phyloP scores from a whole-genome alignment of 2,797 vertebrate genomes.

The Euthynnus affinis region DNA sequence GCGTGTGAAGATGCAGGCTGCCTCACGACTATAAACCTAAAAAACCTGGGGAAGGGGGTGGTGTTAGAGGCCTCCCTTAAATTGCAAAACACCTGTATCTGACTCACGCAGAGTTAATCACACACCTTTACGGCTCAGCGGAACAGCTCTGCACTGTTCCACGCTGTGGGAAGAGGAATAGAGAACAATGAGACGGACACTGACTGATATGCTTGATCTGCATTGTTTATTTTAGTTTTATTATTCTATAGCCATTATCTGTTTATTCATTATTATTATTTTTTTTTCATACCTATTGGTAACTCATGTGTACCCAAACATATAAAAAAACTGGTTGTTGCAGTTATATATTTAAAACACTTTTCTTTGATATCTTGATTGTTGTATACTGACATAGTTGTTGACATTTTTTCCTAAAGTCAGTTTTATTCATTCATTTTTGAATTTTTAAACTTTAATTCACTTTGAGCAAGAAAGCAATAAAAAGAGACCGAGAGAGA shows the following conservation, averaged over 20 bases:
- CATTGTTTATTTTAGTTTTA: background rate
- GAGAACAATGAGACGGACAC: conserved; percentile 16
- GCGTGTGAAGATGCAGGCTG: conserved; percentile 81
- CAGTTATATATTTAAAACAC: background rate
- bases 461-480: background rate
- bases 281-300: background rate
- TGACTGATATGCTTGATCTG: background rate
- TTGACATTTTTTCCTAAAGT: no score
- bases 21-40: conserved; percentile 74
- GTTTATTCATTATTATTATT: background rate
- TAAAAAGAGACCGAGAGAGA: no score
- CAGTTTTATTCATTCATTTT: background rate
- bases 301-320: no score
- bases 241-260: background rate
- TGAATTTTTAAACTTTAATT: background rate
- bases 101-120: conserved; percentile 82
- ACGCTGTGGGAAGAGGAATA: conserved; percentile 5
- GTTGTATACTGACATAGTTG: background rate
- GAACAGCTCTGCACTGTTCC: conserved; percentile 37
- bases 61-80: conserved; percentile 73
- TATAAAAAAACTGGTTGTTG: no score
- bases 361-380: background rate
- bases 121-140: conserved; percentile 60
- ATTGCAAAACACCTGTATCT: conserved; percentile 86
- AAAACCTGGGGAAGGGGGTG: conserved; percentile 71